Evolutionary conservation across 1,140 invertebrate species (phyloP), one percentile per base, ranked within the genome.

Genomic region (Calephelis nemesis): DNA sequence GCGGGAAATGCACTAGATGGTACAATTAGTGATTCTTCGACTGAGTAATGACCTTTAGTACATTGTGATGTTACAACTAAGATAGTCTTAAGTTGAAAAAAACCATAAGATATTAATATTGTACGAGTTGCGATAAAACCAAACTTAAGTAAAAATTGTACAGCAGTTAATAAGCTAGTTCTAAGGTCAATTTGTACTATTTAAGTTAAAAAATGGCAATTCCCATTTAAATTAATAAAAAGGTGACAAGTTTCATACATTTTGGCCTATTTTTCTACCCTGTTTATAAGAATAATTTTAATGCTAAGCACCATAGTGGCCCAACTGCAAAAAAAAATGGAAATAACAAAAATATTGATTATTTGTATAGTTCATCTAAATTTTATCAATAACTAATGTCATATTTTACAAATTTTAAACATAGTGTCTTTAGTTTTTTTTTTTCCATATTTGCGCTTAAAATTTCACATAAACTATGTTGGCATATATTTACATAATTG

Each of bases 361-460:
- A 62, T 62, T 62, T 62, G 11, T 62, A 62, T 30, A 62, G 58
- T 8, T 62, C 58, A 62, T 62, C 58, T 62, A 62, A 62, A 62
- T 62, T 62, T 62, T 62, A 62, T 62, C 58, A 62, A 62, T 62
- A 62, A 30, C 58, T 62, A 10, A 62, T 62, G 15, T 19, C 15
- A 11, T 11, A 62, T 42, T 62, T 62, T 62, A 62, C 60, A 42
- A 62, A 40, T 62, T 62, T 62, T 62, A 62, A 42, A 42, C 60
- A 62, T 45, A 62, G 60, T 12, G 4, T 42, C 5, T 30, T 40
- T 62, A 7, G 12, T 42, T 62, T 42, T 52, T 62, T 52, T 62
- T 30, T 15, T 30, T 62, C 30, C 15, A 62, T 19, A 19, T 19
- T 19, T 19, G 1, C 15, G 15, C 15, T 62, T 62, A 62, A 62